Base-by-base conservation (phyloP, 2,888 invertebrate genomes). In the Netelia inedita region DNA sequence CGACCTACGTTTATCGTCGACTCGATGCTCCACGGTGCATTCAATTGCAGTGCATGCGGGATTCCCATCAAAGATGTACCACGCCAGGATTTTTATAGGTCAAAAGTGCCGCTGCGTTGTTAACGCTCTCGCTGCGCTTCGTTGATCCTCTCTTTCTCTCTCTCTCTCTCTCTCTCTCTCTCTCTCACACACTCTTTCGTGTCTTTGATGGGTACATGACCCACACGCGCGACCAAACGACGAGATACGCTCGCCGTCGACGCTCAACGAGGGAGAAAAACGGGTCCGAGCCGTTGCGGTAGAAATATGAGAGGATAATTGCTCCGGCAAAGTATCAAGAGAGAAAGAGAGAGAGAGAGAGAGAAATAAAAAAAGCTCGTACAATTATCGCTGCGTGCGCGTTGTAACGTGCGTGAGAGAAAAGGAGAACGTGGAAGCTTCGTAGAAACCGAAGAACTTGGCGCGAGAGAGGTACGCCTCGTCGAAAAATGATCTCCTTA, bases 31-130 rank as follows among this genome's bases (percentile, higher is more conserved):
- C 78, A 21, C 53, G 16, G 19, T 59, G 82, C 66, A 87, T 85
- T 84, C 79, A 87, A 86, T 87, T 87, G 87, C 85, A 84, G 68
- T 74, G 81, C 72, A 88, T 88, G 88, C 87, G 88, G 88, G 88
- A 87, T 87, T 87, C 76, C 74, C 83, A 78, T 74, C 71, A 82
- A 61, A 79, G 61, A 85, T 35, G 46, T 65, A 65, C 53, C 63
- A 55, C 53, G 69, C 79, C 50, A 79, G 76, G 86, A 86, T 79
- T 83, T 85, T 87, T 80, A 86, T 83, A 63, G 85, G 83, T 71
- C 74, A 84, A 71, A 82, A 72, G 66, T 35, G 72, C 79, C 79
- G 74, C 69, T 57, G 61, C 50, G 68, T 66, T 66, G 57, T 82
- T 68, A 55, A 59, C 74, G 57, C 35, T 75, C 14, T 76, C 69